phyloP scores from a whole-genome alignment of 2,888 invertebrate genomes.

The Chrysolina oricalcia region DNA sequence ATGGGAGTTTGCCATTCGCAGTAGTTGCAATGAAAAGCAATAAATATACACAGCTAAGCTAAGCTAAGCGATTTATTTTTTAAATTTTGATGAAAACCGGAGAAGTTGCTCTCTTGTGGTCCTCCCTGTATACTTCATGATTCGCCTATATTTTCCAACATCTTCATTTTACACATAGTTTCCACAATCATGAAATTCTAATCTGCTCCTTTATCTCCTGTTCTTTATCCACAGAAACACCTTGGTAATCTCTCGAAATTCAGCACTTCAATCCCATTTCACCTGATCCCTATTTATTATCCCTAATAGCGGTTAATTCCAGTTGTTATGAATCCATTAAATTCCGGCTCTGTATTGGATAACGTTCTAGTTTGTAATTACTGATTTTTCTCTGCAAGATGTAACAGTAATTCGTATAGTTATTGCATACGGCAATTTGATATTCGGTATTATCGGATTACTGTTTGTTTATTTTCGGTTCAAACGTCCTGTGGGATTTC shows the following conservation, averaged over 20 bases:
- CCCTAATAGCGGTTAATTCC: constrained; percentile 16
- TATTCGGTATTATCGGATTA: neutral
- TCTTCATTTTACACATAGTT: too few relatives aligned
- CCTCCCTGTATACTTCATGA: too few relatives aligned
- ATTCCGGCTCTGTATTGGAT: constrained; percentile 10
- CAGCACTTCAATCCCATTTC: neutral
- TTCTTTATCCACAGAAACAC: neutral
- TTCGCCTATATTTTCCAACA: too few relatives aligned
- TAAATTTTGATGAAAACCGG: too few relatives aligned
- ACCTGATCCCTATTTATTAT: constrained; percentile 16
- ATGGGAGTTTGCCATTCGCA: too few relatives aligned
- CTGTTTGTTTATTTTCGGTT: neutral
- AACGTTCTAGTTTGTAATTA: constrained; percentile 1
- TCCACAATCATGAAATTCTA: neutral
- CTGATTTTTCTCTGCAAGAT: neutral
- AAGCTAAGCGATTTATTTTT: too few relatives aligned
- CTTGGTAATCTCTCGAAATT: constrained; percentile 2
- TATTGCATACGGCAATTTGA: neutral
- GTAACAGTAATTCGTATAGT: neutral
- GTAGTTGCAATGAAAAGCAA: too few relatives aligned
- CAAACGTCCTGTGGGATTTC: neutral
- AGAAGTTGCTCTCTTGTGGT: too few relatives aligned
- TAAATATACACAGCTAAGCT: too few relatives aligned
- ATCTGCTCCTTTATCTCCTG: neutral
- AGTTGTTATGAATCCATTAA: constrained; percentile 20